phyloP scores from a whole-genome alignment of 2,797 vertebrate species.

The Smutsia gigantea region DNA sequence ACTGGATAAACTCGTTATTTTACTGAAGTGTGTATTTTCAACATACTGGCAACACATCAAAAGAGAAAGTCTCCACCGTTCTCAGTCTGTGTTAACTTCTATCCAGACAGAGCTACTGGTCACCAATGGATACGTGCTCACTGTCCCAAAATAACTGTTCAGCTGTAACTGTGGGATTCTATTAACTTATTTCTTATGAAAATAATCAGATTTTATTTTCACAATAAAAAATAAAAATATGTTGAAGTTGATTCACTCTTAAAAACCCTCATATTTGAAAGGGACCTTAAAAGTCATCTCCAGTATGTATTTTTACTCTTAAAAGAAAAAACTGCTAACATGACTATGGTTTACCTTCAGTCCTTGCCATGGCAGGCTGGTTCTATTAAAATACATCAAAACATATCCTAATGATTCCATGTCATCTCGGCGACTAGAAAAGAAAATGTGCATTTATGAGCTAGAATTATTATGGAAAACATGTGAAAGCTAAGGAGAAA shows the following conservation, averaged over 20 bases:
- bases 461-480: background rate
- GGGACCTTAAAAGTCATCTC: background rate
- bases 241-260: background rate
- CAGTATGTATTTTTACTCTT: background rate
- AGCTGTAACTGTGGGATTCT: background rate
- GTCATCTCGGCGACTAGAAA: slow-evolving; percentile 96
- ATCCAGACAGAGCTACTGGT: background rate
- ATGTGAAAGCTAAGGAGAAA: background rate
- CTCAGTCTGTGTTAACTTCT: background rate
- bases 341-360: slow-evolving; percentile 92
- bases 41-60: background rate
- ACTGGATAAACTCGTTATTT: background rate
- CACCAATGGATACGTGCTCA: background rate
- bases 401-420: slow-evolving; percentile 99
- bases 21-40: background rate
- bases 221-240: slow-evolving; percentile 11
- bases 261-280: background rate
- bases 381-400: slow-evolving; percentile 99
- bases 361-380: slow-evolving; percentile 99
- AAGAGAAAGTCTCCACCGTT: background rate
- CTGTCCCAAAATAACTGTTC: background rate
- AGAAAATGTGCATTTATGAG: slow-evolving; percentile 38
- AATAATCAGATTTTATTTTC: background rate
- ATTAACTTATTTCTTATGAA: slow-evolving; percentile 17
- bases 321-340: background rate